Evolutionary conservation across 30 jellyfish, hydroid and myxozoan genomes (phyloP).

Genomic region (Haliclystus octoradiatus): DNA sequence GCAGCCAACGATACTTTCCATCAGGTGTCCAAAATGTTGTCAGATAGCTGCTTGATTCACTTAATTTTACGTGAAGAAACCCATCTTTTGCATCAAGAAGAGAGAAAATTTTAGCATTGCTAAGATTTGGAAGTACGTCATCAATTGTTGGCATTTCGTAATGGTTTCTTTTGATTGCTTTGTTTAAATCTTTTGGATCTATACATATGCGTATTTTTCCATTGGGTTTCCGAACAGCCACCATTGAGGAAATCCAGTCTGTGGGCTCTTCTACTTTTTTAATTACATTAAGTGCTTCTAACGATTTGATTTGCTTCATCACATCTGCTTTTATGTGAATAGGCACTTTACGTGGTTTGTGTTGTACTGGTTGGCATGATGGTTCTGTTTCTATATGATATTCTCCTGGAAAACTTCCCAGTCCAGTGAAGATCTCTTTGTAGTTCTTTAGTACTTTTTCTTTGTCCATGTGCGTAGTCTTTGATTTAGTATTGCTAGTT

Average conservation of each 20-base stretch:
- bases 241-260: constrained; percentile 20
- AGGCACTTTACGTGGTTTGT: constrained; percentile 18
- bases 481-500: neutral
- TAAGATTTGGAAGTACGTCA: constrained; percentile 17
- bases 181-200: constrained; percentile 23
- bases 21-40: constrained; percentile 23
- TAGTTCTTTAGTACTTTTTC: neutral
- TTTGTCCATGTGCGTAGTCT: neutral
- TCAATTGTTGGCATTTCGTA: constrained; percentile 19
- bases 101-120: constrained; percentile 8
- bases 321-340: constrained; percentile 8
- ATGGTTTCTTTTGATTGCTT: constrained; percentile 22
- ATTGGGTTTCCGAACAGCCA: constrained; percentile 13
- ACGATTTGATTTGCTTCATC: constrained; percentile 9
- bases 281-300: constrained; percentile 15
- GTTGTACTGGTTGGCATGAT: too few species aligned
- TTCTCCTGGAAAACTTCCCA: too few species aligned
- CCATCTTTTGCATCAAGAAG: constrained; percentile 19
- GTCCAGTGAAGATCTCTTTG: neutral
- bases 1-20: constrained; percentile 12
- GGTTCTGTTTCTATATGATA: too few species aligned
- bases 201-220: constrained; percentile 27
- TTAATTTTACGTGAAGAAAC: constrained; percentile 5
- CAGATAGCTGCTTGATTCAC: constrained; percentile 10
- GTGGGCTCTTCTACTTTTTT: constrained; percentile 35